These are phyloP conservation scores for Procavia capensis DNA, from an alignment of 2,113 vertebrate species.

Conservation along the genomic window DNA sequence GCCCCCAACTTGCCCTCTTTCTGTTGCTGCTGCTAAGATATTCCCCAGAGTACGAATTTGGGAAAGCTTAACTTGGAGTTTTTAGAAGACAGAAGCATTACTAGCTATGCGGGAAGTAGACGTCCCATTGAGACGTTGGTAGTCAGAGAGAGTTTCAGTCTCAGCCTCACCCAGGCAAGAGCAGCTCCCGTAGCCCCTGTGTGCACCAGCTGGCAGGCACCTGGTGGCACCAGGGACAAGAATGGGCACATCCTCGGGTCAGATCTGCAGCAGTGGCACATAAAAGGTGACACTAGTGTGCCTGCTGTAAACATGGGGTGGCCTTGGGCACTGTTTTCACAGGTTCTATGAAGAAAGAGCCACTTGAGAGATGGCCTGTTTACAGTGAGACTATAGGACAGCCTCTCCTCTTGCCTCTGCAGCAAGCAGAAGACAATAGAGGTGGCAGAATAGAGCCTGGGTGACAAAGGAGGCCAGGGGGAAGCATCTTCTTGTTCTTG, in stretches of 20 bases:
- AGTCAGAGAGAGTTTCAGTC: neutral
- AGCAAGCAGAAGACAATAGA: neutral
- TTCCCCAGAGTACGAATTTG: neutral
- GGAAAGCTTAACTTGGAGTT: neutral
- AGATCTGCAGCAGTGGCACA: neutral
- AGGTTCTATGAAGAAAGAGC: neutral
- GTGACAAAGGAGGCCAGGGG: fast-evolving
- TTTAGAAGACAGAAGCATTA: neutral
- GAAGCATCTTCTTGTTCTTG: neutral
- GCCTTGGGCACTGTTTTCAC: neutral
- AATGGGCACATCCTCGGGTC: neutral
- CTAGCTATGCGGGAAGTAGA: neutral
- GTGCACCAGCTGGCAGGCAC: neutral
- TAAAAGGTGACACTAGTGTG: neutral
- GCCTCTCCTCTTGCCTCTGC: neutral
- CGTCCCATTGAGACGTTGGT: neutral
- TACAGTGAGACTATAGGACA: neutral
- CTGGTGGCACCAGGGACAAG: neutral
- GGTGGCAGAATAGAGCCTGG: neutral
- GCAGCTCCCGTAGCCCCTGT: neutral
- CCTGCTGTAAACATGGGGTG: neutral
- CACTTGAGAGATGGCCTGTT: neutral
- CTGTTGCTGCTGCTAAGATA: neutral
- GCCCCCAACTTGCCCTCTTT: neutral
- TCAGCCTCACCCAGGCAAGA: neutral